phyloP scores from a whole-genome alignment of 2,113 vertebrate genomes.

The Sitta europaea region DNA sequence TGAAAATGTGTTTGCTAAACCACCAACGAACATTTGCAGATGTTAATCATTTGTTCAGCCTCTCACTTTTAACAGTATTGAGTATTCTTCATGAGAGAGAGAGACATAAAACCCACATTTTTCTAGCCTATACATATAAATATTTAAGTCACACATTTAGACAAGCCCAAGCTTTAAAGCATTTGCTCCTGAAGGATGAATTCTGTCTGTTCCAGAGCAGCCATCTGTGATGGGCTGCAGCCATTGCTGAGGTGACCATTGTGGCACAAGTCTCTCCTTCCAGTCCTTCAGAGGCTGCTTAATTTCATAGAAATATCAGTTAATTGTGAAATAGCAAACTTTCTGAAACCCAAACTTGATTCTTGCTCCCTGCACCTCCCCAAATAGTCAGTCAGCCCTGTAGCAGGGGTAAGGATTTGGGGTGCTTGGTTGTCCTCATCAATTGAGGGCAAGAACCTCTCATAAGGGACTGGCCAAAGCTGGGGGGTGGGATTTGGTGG shows the following conservation, averaged over 20 bases:
- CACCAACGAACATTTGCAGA: not conserved
- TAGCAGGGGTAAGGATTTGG: not conserved
- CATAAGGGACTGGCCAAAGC: not conserved
- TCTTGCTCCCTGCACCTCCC: not conserved
- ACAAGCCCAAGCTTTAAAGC: not conserved
- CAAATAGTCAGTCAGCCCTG: not conserved
- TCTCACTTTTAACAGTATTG: not conserved
- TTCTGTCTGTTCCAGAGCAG: not conserved
- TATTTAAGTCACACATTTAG: not conserved
- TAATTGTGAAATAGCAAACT: not conserved
- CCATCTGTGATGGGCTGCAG: not conserved
- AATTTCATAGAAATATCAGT: not conserved
- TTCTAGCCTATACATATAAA: not conserved
- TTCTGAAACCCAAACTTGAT: not conserved
- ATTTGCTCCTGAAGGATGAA: not conserved
- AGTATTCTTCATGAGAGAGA: not conserved
- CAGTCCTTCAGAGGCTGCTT: not conserved
- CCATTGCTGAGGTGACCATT: not conserved
- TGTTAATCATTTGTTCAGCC: not conserved
- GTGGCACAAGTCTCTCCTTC: not conserved
- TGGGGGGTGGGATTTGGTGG: not conserved
- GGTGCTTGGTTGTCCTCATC: not conserved
- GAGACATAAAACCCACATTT: not conserved
- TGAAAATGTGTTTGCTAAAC: not conserved
- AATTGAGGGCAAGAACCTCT: not conserved